Percentiles rank a stretch among this genome's conserved stretches.
Conservation (phyloP, 2,888 invertebrate genomes). For the Cheilosia impressa region DNA sequence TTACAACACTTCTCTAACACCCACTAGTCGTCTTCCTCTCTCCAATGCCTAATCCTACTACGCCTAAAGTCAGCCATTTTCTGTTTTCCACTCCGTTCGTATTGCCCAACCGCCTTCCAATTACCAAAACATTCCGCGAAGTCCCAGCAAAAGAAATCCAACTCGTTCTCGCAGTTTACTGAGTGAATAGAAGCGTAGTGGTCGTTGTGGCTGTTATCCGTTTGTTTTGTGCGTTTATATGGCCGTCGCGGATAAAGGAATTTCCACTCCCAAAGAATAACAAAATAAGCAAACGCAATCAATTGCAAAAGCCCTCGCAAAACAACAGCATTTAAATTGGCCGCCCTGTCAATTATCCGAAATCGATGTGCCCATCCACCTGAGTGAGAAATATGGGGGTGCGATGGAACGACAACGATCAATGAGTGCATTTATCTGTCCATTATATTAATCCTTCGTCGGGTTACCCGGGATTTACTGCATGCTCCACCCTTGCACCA, state of each 20-base stretch:
- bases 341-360: background rate
- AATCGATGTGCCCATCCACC: slow-evolving; percentile 52
- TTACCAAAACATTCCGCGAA: slow-evolving; percentile 29
- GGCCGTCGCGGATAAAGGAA: slow-evolving; percentile 64
- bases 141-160: slow-evolving; percentile 28
- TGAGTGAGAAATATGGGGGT: slow-evolving; percentile 60
- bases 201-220: slow-evolving; percentile 44
- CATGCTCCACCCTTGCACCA: slow-evolving; percentile 34
- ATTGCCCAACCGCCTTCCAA: slow-evolving; percentile 43
- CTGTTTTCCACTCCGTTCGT: slow-evolving; percentile 30
- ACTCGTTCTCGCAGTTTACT: slow-evolving; percentile 66
- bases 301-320: background rate
- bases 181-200: slow-evolving; percentile 65
- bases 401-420: slow-evolving; percentile 72
- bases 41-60: slow-evolving; percentile 5
- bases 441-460: slow-evolving; percentile 20
- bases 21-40: slow-evolving; percentile 33
- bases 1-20: slow-evolving; percentile 37
- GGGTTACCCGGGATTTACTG: slow-evolving; percentile 58
- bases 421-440: slow-evolving; percentile 64
- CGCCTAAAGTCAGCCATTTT: slow-evolving; percentile 60
- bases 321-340: slow-evolving; percentile 19
- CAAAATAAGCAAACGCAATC: slow-evolving; percentile 23
- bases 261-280: slow-evolving; percentile 30
- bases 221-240: slow-evolving; percentile 25